Percentiles rank a stretch among this genome's conserved stretches.
phyloP scores from a whole-genome alignment of 2,113 vertebrate species.

The Cnemophilus loriae region DNA sequence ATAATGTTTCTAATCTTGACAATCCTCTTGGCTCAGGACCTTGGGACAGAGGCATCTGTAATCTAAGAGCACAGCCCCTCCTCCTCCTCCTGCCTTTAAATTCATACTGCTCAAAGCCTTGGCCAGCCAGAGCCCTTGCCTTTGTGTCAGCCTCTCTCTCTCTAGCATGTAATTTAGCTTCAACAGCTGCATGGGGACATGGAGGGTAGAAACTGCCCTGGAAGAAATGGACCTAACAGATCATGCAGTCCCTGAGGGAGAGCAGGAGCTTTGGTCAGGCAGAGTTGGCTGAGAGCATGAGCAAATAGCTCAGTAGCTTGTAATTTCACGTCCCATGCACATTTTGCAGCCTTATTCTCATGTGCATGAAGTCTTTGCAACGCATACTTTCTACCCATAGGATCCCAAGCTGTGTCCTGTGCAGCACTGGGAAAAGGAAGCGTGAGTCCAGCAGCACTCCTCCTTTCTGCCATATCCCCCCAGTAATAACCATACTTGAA shows the following conservation, averaged over 20 bases:
- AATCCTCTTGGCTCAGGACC: constrained; percentile 33
- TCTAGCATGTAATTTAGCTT: background rate
- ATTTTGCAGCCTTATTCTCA: background rate
- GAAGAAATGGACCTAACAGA: background rate
- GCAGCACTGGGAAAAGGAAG: background rate
- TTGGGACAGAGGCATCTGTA: background rate
- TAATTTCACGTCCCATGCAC: background rate
- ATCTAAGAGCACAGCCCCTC: constrained; percentile 6
- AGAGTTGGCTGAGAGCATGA: background rate
- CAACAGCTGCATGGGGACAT: background rate
- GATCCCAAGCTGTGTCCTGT: background rate
- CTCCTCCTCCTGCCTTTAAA: background rate
- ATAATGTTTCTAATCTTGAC: constrained; percentile 33
- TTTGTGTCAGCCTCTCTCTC: background rate
- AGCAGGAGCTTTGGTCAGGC: background rate
- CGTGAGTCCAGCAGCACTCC: background rate
- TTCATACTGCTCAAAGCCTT: background rate
- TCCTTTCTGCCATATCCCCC: background rate
- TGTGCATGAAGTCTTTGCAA: background rate
- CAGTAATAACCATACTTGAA: background rate
- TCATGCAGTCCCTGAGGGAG: background rate
- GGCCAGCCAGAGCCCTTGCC: background rate
- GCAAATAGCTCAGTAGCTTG: background rate
- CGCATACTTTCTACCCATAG: background rate
- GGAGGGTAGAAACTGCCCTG: background rate